Base-by-base conservation (phyloP, 1,140 invertebrate species). In the Ladona fulva region DNA sequence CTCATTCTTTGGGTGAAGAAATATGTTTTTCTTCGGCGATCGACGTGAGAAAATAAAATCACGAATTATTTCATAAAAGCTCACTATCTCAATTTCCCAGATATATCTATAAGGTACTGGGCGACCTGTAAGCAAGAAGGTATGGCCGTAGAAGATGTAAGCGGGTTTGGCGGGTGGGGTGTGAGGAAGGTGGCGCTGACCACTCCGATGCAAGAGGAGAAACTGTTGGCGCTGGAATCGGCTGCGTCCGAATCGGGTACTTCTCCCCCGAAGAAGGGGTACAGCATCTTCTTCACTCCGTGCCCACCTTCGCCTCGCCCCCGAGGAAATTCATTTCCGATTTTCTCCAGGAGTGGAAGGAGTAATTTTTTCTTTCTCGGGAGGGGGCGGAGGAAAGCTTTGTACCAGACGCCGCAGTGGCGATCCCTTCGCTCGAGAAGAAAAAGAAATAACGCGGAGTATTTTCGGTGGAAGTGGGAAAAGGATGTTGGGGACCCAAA, bases 241-340 rank as follows among this genome's bases (percentile, higher is more conserved):
- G 52, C 52, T 6, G 52, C n/a, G 52, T 16, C 52, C 52, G 52
- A 66, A 22, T 66, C n/a, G 52, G 52, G 52, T 3, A 66, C 52
- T 66, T 6, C 52, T 66, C 52, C n/a, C 52, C 16, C 16, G 12
- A 52, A 19, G 44, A 11, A 19, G 44, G 19, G 44, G 44, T 11
- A 52, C 44, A 19, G 44, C 19, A 11, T 52, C 44, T 19, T 19
- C 44, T 52, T 52, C 44, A 10, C 44, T 52, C 44, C 44, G 10
- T 52, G 44, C 52, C 3, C 52, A 66, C 3, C 52, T 6, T 66
- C n/a, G n/a, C 12, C n/a, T 19, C 12, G 52, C 52, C 52, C 52
- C 52, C 16, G 52, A 66, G 52, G 52, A 66, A 66, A 66, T 66
- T 66, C 52, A 66, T 66, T 66, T 66, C 52, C 52, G 52, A 66